A percentile compares a stretch with the other conserved stretches of the same genome.
Conservation (phyloP, 2,888 invertebrate species). For the Synanthedon formicaeformis region DNA sequence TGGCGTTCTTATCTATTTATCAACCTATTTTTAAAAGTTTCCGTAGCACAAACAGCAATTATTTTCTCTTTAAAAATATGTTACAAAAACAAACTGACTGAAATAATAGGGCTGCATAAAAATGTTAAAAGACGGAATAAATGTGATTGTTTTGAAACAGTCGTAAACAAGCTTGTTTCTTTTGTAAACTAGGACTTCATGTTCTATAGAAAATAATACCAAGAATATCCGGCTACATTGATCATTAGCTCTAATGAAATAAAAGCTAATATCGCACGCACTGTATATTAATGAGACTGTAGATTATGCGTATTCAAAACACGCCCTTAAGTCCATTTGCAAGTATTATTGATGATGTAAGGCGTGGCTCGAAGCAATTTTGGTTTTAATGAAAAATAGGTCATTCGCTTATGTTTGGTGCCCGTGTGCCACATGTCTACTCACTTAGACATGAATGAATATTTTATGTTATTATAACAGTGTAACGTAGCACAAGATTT, state of each 20-base stretch:
- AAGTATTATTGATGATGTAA: slow-evolving; percentile 46
- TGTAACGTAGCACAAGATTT: too few relatives aligned
- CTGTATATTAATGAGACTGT: slow-evolving; percentile 38
- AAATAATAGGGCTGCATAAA: too few relatives aligned
- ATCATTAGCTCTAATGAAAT: slow-evolving; percentile 5
- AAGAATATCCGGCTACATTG: slow-evolving; percentile 2
- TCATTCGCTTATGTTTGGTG: background rate
- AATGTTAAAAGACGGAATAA: too few relatives aligned
- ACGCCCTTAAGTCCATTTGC: slow-evolving; percentile 41
- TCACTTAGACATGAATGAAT: background rate
- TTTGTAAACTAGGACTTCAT: background rate
- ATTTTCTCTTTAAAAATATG: too few relatives aligned
- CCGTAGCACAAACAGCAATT: too few relatives aligned
- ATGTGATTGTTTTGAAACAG: background rate
- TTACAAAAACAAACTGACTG: too few relatives aligned
- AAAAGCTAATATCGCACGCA: slow-evolving; percentile 40
- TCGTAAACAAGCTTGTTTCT: background rate
- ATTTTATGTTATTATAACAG: background rate
- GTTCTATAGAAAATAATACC: background rate
- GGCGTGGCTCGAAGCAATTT: slow-evolving; percentile 9
- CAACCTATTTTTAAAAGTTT: too few relatives aligned
- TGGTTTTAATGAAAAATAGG: slow-evolving; percentile 7
- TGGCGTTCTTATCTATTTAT: too few relatives aligned
- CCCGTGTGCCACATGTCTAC: background rate
- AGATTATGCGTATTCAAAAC: slow-evolving; percentile 34